A percentile compares a stretch with the other conserved stretches of the same genome.
These are phyloP conservation scores for Recurvirostra avosetta DNA, from an alignment of 2,113 vertebrate species.

Conservation along the genomic window DNA sequence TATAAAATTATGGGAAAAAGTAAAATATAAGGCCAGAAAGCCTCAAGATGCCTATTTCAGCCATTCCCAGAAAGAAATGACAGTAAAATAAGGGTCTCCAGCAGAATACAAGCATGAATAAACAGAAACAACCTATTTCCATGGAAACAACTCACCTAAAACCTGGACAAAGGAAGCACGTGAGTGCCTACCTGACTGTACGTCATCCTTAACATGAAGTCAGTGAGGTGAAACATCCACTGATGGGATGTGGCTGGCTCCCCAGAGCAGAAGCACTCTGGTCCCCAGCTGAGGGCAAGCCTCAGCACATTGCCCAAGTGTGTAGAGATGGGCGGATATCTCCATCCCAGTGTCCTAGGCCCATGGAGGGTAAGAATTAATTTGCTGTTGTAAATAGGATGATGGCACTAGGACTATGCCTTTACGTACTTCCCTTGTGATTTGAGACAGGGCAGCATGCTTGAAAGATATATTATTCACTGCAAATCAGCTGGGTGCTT, in stretches of 20 bases:
- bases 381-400: background rate
- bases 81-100: background rate
- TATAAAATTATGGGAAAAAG: background rate
- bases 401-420: background rate
- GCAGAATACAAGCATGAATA: background rate
- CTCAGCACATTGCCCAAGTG: rapidly evolving
- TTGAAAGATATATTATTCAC: background rate
- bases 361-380: background rate
- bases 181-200: background rate
- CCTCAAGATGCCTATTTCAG: background rate
- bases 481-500: background rate
- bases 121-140: conserved; percentile 23
- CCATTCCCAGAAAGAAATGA: background rate
- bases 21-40: background rate
- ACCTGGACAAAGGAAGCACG: background rate
- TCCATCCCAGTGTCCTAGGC: background rate
- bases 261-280: background rate
- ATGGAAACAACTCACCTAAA: conserved; percentile 21
- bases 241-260: background rate
- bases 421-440: background rate
- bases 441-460: background rate
- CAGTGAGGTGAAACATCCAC: background rate
- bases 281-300: background rate
- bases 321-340: rapidly evolving
- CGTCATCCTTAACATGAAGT: background rate